These are phyloP conservation scores for Cyanoderma ruficeps DNA, from an alignment of 2,113 vertebrate genomes.

Conservation along the genomic window DNA sequence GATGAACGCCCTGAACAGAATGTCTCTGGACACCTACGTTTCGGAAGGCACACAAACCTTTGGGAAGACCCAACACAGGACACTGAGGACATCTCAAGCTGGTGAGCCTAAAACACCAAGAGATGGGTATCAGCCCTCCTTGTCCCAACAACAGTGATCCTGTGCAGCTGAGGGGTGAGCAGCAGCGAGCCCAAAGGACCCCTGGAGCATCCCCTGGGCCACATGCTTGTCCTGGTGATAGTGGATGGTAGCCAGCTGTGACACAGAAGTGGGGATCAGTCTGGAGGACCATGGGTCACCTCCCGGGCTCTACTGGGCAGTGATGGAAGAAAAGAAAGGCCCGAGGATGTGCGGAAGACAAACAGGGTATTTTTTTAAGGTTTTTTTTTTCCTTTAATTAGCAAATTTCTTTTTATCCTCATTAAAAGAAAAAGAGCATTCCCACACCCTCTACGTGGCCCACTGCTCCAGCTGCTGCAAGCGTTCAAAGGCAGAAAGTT, in stretches of 20 bases:
- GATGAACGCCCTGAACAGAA: not conserved
- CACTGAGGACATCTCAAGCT: not conserved
- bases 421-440: not conserved
- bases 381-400: slow-evolving; percentile 54
- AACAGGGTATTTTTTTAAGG: not conserved
- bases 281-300: not conserved
- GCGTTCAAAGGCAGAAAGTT: slow-evolving; percentile 41
- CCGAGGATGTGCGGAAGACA: slow-evolving; percentile 46
- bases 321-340: not conserved
- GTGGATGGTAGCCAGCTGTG: not conserved
- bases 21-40: not conserved
- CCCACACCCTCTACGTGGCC: not conserved
- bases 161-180: not conserved
- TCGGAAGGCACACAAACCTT: slow-evolving; percentile 4
- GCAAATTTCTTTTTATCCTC: slow-evolving; percentile 52
- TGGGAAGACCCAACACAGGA: not conserved
- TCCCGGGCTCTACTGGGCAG: not conserved
- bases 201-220: not conserved
- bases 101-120: not conserved
- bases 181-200: not conserved
- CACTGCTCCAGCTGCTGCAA: slow-evolving; percentile 40
- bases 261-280: not conserved
- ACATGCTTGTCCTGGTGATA: fast-evolving
- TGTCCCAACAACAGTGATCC: not conserved
- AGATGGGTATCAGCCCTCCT: not conserved